phyloP scores from a whole-genome alignment of 64 coral and sea anemone genomes.

The Anthopleura sola region DNA sequence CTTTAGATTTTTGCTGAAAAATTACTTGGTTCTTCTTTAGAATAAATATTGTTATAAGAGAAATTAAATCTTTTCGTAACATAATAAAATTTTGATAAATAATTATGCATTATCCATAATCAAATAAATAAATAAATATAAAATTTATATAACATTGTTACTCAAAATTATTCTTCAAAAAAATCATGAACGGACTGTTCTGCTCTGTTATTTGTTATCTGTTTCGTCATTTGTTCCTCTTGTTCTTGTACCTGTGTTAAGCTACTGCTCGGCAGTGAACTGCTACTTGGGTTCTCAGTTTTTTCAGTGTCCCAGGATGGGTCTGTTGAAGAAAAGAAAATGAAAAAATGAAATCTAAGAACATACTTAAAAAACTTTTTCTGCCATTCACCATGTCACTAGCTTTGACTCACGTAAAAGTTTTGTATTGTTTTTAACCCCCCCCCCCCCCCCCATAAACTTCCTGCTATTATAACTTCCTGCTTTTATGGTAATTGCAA shows the following conservation, averaged over 20 bases:
- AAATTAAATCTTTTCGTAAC: not conserved
- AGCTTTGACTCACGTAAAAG: too few relatives aligned
- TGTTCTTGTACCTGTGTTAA: not conserved
- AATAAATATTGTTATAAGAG: not conserved
- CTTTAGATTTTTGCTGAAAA: not conserved
- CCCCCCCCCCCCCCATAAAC: too few relatives aligned
- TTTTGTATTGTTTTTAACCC: too few relatives aligned
- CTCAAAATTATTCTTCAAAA: constrained; percentile 13
- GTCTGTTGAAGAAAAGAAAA: not conserved
- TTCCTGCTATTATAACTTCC: too few relatives aligned
- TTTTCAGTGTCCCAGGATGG: not conserved
- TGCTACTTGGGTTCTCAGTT: not conserved
- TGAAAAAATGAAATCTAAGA: too few relatives aligned
- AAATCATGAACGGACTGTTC: not conserved
- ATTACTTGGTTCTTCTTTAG: not conserved
- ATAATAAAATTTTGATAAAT: too few relatives aligned
- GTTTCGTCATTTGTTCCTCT: constrained; percentile 1
- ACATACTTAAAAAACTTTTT: too few relatives aligned
- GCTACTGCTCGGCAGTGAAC: not conserved
- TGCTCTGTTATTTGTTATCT: not conserved
- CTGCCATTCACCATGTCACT: too few relatives aligned
- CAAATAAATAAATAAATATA: constrained; percentile 17
- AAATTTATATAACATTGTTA: constrained; percentile 54
- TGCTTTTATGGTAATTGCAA: too few relatives aligned
- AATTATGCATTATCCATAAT: not conserved